These are phyloP conservation scores for Egretta garzetta DNA, from an alignment of 2,113 vertebrate species.

Conservation along the genomic window DNA sequence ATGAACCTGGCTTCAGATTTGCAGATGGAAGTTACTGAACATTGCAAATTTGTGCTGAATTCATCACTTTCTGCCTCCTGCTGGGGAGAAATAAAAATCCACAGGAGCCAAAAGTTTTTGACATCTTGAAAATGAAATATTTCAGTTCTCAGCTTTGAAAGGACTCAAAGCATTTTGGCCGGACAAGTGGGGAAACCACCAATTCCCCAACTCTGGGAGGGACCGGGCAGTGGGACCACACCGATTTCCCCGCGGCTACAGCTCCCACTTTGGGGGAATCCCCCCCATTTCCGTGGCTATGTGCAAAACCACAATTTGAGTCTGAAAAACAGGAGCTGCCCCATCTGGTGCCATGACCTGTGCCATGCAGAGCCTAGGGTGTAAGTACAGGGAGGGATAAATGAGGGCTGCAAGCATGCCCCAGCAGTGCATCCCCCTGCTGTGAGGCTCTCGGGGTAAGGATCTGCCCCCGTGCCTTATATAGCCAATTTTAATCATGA, in stretches of 20 bases:
- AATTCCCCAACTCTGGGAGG: neutral
- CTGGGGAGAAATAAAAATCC: neutral
- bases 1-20: neutral
- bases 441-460: neutral
- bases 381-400: neutral
- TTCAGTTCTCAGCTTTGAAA: neutral
- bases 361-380: rapidly evolving
- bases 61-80: neutral
- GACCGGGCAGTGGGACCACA: neutral
- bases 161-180: neutral
- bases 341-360: neutral
- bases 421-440: rapidly evolving
- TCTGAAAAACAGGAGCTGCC: neutral
- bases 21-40: neutral
- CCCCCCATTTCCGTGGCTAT: neutral
- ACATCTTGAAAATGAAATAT: neutral
- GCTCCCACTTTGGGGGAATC: rapidly evolving
- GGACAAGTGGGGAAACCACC: neutral
- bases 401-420: rapidly evolving
- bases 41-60: neutral
- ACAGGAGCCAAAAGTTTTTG: neutral
- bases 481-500: neutral
- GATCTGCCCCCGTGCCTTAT: rapidly evolving
- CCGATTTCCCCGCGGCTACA: neutral
- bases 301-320: neutral